Percentiles rank a stretch among this genome's conserved stretches.
These are phyloP conservation scores for Pygmarrhopalites habei DNA, from an alignment of 1,140 invertebrate genomes.

Conservation along the genomic window DNA sequence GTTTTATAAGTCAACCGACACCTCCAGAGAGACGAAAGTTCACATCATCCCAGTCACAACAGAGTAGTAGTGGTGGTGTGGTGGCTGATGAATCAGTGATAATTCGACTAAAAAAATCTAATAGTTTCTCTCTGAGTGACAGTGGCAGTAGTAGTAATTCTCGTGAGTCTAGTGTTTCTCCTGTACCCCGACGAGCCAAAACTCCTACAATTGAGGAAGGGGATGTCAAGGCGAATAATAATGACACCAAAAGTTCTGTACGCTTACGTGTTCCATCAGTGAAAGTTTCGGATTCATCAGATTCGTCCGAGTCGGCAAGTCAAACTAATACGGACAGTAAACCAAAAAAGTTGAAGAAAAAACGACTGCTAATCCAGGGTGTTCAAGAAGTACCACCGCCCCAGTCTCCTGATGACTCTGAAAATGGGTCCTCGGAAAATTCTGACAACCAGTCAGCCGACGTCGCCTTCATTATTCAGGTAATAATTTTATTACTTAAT, in stretches of 20 bases:
- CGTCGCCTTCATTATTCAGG: constrained; percentile 55
- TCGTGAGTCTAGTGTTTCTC: constrained; percentile 17
- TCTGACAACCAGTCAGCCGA: constrained; percentile 46
- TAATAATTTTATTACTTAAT: constrained; percentile 32
- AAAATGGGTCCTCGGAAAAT: constrained; percentile 39
- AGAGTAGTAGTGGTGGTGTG: too few species aligned
- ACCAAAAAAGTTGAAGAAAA: constrained; percentile 34
- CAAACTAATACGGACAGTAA: background rate
- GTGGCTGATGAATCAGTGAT: constrained; percentile 20
- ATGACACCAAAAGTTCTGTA: background rate
- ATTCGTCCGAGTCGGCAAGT: background rate
- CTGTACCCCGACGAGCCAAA: constrained; percentile 12
- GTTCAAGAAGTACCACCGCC: constrained; percentile 35
- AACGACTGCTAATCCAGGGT: constrained; percentile 38
- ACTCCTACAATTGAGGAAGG: constrained; percentile 12
- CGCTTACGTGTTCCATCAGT: background rate
- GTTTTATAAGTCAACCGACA: background rate
- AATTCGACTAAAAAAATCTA: constrained; percentile 24
- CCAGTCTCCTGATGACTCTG: constrained; percentile 7
- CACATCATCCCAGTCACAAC: background rate
- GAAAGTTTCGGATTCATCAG: constrained; percentile 11
- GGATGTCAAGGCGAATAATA: background rate
- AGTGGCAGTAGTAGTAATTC: background rate
- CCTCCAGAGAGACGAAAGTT: constrained; percentile 4
- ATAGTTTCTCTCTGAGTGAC: constrained; percentile 19